These are phyloP conservation scores for Babylonia areolata DNA, from an alignment of 1,140 invertebrate genomes.

Conservation along the genomic window DNA sequence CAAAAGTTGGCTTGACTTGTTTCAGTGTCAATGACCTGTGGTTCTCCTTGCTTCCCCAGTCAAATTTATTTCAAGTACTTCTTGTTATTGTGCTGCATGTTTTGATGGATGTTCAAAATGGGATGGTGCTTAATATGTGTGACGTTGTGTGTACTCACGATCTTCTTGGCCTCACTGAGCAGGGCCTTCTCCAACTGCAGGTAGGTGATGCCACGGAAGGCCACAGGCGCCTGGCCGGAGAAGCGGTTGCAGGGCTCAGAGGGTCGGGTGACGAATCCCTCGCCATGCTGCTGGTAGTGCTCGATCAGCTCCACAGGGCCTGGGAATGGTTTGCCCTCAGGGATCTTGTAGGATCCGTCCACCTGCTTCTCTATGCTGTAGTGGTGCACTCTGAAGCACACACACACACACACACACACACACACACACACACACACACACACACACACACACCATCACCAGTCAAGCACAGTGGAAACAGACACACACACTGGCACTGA, in stretches of 20 bases:
- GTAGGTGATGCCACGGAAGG: slow-evolving; percentile 76
- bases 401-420: not conserved
- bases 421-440: not conserved
- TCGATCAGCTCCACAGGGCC: slow-evolving; percentile 74
- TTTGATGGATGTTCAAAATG: no score
- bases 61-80: no score
- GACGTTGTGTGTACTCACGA: no score
- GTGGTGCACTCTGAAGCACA: slow-evolving; percentile 69
- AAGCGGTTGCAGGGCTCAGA: slow-evolving; percentile 70
- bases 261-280: slow-evolving; percentile 73
- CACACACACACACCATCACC: not conserved
- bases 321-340: slow-evolving; percentile 67
- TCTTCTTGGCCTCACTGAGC: slow-evolving; percentile 67
- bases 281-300: slow-evolving; percentile 65
- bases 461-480: no score
- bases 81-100: no score
- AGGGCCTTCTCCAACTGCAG: slow-evolving; percentile 74
- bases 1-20: no score
- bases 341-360: slow-evolving; percentile 73
- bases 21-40: no score
- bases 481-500: no score
- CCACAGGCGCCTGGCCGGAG: slow-evolving; percentile 70
- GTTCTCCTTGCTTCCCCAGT: no score
- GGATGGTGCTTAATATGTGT: no score
- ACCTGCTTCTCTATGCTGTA: slow-evolving; percentile 74